A percentile compares a stretch with the other conserved stretches of the same genome.
These are phyloP conservation scores for Drosophila gaucha DNA, from an alignment of 2,888 invertebrate species.

Conservation along the genomic window DNA sequence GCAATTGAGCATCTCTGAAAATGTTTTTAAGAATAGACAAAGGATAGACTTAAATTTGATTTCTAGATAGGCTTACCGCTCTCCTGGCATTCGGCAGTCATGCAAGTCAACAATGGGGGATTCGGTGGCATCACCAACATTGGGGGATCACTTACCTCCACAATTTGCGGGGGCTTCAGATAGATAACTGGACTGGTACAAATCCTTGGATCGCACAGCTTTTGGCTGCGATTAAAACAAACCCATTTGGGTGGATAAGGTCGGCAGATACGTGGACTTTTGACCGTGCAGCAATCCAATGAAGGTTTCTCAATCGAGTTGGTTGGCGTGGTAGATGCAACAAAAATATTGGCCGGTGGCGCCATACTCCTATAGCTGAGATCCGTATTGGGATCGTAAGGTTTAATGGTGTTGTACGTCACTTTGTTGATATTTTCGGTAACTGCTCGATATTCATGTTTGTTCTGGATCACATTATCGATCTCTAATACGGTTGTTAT, in stretches of 20 bases:
- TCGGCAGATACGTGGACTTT: conserved; percentile 72
- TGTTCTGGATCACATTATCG: conserved; percentile 67
- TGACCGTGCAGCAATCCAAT: conserved; percentile 62
- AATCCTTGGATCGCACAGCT: conserved; percentile 62
- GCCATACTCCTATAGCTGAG: conserved; percentile 2
- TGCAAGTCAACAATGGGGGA: conserved; percentile 64
- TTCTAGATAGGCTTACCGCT: conserved; percentile 40
- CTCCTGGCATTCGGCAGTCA: conserved; percentile 50
- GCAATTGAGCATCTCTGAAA: conserved; percentile 64
- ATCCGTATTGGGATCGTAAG: conserved; percentile 45
- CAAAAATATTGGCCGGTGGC: neutral
- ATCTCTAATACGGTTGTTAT: conserved; percentile 76
- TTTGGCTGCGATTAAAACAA: conserved; percentile 57
- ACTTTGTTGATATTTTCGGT: conserved; percentile 59
- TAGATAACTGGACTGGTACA: conserved; percentile 63
- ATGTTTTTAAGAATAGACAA: neutral
- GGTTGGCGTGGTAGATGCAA: neutral
- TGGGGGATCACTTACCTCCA: conserved; percentile 38
- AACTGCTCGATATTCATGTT: conserved; percentile 38
- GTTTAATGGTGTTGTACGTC: conserved; percentile 42
- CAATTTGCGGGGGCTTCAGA: conserved; percentile 60
- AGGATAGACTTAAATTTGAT: neutral
- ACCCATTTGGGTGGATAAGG: conserved; percentile 67
- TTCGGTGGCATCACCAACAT: conserved; percentile 76
- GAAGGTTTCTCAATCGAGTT: conserved; percentile 4